phyloP scores from a whole-genome alignment of 2,888 invertebrate species.

The Hyppa rectilinea region DNA sequence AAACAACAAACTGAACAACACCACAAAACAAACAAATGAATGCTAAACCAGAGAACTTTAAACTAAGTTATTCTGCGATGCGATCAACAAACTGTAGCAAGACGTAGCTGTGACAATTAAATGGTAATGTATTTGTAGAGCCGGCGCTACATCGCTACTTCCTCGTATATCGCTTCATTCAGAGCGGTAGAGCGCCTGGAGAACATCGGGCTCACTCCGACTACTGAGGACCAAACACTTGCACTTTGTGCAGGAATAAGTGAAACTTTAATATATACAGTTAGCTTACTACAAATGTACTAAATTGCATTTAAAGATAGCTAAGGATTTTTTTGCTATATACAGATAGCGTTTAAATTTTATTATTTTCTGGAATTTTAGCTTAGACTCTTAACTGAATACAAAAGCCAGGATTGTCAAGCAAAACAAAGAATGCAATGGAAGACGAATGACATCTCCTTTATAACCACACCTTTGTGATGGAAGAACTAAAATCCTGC shows the following conservation, averaged over 20 bases:
- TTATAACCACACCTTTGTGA: neutral
- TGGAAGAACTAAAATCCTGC: neutral
- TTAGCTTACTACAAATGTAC: too few species aligned
- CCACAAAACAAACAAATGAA: slow-evolving; percentile 24
- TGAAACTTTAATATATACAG: slow-evolving; percentile 7
- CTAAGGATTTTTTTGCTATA: too few species aligned
- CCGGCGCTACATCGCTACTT: slow-evolving; percentile 24
- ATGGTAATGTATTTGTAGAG: slow-evolving; percentile 60
- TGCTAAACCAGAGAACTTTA: slow-evolving; percentile 14
- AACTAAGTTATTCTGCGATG: slow-evolving; percentile 30
- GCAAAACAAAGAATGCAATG: too few species aligned
- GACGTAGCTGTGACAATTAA: slow-evolving; percentile 49
- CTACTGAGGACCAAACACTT: slow-evolving; percentile 17
- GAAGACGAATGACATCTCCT: too few species aligned
- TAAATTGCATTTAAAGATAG: too few species aligned
- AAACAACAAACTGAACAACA: too few species aligned
- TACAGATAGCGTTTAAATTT: too few species aligned
- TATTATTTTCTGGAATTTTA: too few species aligned
- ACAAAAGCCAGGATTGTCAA: too few species aligned
- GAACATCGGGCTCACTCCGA: slow-evolving; percentile 35
- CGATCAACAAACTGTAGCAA: slow-evolving; percentile 42
- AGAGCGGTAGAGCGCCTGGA: slow-evolving; percentile 29
- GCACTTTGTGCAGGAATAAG: slow-evolving; percentile 26
- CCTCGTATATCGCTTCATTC: slow-evolving; percentile 3
- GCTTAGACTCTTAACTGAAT: too few species aligned